These are phyloP conservation scores for Tolmerus cingulatus DNA, from an alignment of 2,888 invertebrate species.

Conservation along the genomic window DNA sequence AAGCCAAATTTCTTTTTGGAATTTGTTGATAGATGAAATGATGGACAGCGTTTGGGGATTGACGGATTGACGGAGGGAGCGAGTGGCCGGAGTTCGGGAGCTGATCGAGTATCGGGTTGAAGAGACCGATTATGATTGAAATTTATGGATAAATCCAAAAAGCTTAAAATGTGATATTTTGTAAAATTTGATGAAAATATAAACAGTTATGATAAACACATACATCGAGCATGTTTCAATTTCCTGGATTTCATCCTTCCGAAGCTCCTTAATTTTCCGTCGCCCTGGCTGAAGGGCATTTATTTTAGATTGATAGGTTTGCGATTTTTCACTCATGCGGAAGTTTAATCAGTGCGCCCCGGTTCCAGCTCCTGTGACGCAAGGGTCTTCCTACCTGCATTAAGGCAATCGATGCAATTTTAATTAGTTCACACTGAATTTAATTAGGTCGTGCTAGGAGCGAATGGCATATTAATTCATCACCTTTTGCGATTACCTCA, in stretches of 20 bases:
- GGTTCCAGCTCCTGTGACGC: background rate
- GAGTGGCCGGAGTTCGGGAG: background rate
- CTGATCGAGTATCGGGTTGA: constrained; percentile 41
- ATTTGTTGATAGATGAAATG: background rate
- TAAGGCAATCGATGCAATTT: background rate
- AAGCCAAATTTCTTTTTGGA: constrained; percentile 25
- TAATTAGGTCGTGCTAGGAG: background rate
- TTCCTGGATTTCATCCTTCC: background rate
- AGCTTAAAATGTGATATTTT: constrained; percentile 65
- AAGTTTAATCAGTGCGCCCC: background rate
- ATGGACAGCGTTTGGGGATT: constrained; percentile 15
- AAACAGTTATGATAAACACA: constrained; percentile 43
- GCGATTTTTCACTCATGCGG: background rate
- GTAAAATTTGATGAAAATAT: constrained; percentile 58
- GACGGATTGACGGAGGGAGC: constrained; percentile 38
- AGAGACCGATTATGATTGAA: constrained; percentile 49
- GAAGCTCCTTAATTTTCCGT: background rate
- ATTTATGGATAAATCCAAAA: constrained; percentile 56
- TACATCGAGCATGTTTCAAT: background rate
- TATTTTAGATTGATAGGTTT: background rate
- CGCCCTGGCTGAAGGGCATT: background rate
- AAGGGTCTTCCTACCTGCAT: background rate
- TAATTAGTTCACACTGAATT: background rate
- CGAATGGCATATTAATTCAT: background rate
- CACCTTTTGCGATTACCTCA: background rate